A percentile compares a stretch with the other conserved stretches of the same genome.
phyloP scores from a whole-genome alignment of 2,888 invertebrate species.

The Sycophila texana region DNA sequence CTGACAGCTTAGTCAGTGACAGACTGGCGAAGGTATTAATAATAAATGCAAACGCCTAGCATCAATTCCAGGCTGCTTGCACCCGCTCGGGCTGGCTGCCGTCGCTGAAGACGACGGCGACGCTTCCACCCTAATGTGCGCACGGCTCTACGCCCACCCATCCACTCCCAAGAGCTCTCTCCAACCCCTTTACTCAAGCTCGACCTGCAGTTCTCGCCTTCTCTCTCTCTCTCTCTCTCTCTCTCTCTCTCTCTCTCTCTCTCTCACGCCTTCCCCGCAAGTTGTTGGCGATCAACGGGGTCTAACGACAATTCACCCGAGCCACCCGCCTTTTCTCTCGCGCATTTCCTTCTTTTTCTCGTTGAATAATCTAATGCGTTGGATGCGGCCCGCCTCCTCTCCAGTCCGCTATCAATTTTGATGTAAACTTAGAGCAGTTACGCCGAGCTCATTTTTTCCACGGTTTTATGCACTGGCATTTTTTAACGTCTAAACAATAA shows the following conservation, averaged over 20 bases:
- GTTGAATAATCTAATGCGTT: too few species aligned
- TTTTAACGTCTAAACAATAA: too few species aligned
- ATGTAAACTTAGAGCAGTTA: too few species aligned
- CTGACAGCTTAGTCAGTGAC: constrained; percentile 71
- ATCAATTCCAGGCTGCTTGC: constrained; percentile 69
- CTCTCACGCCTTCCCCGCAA: constrained; percentile 7
- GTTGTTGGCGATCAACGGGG: not conserved
- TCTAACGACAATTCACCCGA: too few species aligned
- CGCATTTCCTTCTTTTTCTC: too few species aligned
- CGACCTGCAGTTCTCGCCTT: constrained; percentile 1
- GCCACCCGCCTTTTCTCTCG: too few species aligned
- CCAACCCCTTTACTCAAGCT: constrained; percentile 43
- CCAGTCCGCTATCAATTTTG: too few species aligned
- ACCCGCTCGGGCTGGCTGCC: constrained; percentile 30
- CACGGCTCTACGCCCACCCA: constrained; percentile 50
- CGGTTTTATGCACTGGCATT: too few species aligned
- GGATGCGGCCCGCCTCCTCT: too few species aligned
- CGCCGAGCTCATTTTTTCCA: too few species aligned
- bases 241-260: constrained; percentile 17
- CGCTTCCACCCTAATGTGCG: constrained; percentile 56
- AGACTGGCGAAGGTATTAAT: constrained; percentile 72
- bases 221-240: constrained; percentile 35
- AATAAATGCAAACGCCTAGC: constrained; percentile 74
- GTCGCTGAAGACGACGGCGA: not conserved
- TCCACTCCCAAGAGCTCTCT: constrained; percentile 7